phyloP scores from a whole-genome alignment of 1,140 invertebrate genomes.

The Drosophila setifemur region DNA sequence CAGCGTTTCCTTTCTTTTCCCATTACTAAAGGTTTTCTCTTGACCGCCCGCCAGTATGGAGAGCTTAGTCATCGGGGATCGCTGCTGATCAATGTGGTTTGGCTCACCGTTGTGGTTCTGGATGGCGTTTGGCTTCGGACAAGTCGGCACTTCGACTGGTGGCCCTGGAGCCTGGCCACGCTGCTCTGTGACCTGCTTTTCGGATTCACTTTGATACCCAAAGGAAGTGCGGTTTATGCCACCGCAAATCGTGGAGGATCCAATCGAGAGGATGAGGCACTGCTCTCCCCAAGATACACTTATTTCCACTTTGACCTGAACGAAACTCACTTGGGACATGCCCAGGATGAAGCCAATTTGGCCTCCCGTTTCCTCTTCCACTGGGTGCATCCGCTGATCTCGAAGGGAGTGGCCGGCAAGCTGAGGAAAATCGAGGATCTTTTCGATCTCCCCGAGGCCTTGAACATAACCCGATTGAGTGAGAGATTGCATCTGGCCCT shows the following conservation, averaged over 20 bases:
- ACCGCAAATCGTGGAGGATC: not conserved
- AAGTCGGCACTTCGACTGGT: slow-evolving; percentile 81
- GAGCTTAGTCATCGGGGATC: slow-evolving; percentile 89
- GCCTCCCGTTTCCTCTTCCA: slow-evolving; percentile 91
- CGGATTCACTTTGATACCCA: slow-evolving; percentile 86
- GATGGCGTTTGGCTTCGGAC: slow-evolving; percentile 85
- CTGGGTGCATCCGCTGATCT: slow-evolving; percentile 94
- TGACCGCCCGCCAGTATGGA: slow-evolving; percentile 86
- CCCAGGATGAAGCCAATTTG: slow-evolving; percentile 89
- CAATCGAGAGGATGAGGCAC: slow-evolving; percentile 84
- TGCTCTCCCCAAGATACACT: slow-evolving; percentile 80
- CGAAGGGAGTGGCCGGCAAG: slow-evolving; percentile 90
- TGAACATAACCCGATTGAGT: slow-evolving; percentile 63
- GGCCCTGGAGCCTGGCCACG: slow-evolving; percentile 83
- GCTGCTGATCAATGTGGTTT: slow-evolving; percentile 86
- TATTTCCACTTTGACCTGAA: slow-evolving; percentile 83
- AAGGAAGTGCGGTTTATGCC: slow-evolving; percentile 59
- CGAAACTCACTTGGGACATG: slow-evolving; percentile 88
- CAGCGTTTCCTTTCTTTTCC: not conserved
- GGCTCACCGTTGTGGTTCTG: slow-evolving; percentile 86
- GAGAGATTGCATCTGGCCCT: slow-evolving; percentile 67
- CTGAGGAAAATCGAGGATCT: slow-evolving; percentile 91
- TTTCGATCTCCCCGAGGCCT: slow-evolving; percentile 89
- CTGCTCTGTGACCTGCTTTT: slow-evolving; percentile 85
- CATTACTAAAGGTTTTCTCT: slow-evolving; percentile 84